Percentiles rank a stretch among this genome's conserved stretches.
phyloP scores from a whole-genome alignment of 2,888 invertebrate genomes.

The Gnatocerus cornutus region DNA sequence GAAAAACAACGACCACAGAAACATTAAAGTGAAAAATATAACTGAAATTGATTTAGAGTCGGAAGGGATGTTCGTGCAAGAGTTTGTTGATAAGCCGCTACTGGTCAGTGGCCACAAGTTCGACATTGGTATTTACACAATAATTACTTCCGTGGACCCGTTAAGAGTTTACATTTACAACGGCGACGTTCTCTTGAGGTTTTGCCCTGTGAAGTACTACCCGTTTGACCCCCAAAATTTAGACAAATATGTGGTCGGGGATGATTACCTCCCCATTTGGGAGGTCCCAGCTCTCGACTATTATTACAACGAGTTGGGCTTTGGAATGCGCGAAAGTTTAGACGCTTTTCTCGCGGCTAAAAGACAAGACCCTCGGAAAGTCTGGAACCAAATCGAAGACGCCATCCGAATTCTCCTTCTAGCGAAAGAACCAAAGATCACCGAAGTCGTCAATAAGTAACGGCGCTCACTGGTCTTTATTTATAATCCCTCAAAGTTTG shows the following conservation, averaged over 20 bases:
- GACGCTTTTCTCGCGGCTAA: conserved; percentile 81
- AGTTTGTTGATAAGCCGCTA: conserved; percentile 90
- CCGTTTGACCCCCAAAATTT: conserved; percentile 87
- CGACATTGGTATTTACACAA: conserved; percentile 96
- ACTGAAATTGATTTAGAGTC: conserved; percentile 82
- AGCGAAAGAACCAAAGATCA: conserved; percentile 82
- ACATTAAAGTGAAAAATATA: conserved; percentile 83
- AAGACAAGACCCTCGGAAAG: conserved; percentile 80
- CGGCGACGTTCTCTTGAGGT: conserved; percentile 90
- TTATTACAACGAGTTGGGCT: conserved; percentile 81
- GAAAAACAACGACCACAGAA: conserved; percentile 93
- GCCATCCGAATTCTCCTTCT: conserved; percentile 82
- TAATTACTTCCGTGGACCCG: conserved; percentile 92
- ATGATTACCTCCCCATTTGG: conserved; percentile 96
- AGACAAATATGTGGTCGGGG: conserved; percentile 95
- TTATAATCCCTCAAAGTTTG: conserved; percentile 47
- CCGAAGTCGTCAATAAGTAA: conserved; percentile 73
- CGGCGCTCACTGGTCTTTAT: not conserved
- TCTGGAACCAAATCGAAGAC: conserved; percentile 88
- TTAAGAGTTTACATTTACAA: conserved; percentile 91
- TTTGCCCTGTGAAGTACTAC: conserved; percentile 91
- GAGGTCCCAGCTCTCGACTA: conserved; percentile 85
- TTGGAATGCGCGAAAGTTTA: conserved; percentile 90
- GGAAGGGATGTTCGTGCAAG: conserved; percentile 90
- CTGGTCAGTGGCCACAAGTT: conserved; percentile 96